phyloP scores from a whole-genome alignment of 2,797 vertebrate genomes.

The Aselliscus stoliczkanus region DNA sequence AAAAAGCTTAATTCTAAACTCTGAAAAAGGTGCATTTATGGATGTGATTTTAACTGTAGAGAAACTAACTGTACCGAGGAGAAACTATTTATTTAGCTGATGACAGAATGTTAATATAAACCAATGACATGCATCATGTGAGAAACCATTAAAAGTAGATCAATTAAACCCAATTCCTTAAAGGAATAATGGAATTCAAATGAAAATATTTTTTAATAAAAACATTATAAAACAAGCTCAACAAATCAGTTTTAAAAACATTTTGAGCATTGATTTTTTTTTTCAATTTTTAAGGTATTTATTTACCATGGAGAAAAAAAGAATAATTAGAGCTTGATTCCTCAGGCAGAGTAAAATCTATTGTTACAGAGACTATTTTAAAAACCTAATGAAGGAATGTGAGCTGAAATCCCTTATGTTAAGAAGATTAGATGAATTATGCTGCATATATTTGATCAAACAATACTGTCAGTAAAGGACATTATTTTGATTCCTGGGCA shows the following conservation, averaged over 20 bases:
- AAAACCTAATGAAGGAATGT: slow-evolving; percentile 35
- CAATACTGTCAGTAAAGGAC: background rate
- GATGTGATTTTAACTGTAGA: slow-evolving; percentile 31
- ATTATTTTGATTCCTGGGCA: background rate
- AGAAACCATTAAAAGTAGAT: slow-evolving; percentile 78
- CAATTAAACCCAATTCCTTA: slow-evolving; percentile 77
- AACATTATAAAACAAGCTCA: slow-evolving; percentile 44
- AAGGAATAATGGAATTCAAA: slow-evolving; percentile 78
- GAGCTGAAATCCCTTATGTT: background rate
- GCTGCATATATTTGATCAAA: slow-evolving; percentile 32
- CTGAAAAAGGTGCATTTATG: background rate
- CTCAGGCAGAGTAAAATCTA: slow-evolving; percentile 52
- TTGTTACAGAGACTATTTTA: slow-evolving; percentile 57
- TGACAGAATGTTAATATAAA: slow-evolving; percentile 78
- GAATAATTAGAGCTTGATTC: slow-evolving; percentile 58
- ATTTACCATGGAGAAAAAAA: slow-evolving; percentile 37
- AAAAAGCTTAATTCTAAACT: background rate
- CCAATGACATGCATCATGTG: slow-evolving; percentile 73
- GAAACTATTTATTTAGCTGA: slow-evolving; percentile 72
- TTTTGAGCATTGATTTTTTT: slow-evolving; percentile 50
- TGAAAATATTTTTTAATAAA: slow-evolving; percentile 77
- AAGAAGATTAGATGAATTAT: slow-evolving; percentile 29
- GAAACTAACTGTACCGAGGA: slow-evolving; percentile 58
- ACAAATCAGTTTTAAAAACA: slow-evolving; percentile 55
- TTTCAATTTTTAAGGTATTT: slow-evolving; percentile 24